Percentiles rank a stretch among this genome's conserved stretches.
Evolutionary conservation across 1,140 invertebrate species (phyloP).

Genomic region (Drusus annulatus): DNA sequence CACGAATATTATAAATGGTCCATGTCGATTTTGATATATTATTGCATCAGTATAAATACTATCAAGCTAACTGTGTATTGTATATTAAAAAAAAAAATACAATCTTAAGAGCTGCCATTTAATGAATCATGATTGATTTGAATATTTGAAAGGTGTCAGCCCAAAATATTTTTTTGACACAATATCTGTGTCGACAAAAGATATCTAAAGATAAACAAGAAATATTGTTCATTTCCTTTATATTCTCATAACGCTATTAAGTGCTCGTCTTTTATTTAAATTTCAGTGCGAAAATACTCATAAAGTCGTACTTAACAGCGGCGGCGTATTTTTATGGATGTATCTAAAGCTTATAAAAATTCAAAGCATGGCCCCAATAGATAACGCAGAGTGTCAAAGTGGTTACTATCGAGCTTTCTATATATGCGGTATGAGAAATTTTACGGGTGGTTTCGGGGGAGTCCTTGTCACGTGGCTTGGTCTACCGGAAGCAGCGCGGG

Average conservation of each 20-base stretch:
- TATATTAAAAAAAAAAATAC: too few relatives aligned
- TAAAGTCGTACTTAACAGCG: conserved; percentile 42
- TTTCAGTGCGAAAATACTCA: conserved; percentile 24
- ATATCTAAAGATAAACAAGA: background rate
- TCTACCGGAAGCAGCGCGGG: conserved; percentile 17
- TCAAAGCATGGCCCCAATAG: conserved; percentile 52
- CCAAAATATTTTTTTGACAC: too few relatives aligned
- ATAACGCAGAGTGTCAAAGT: conserved; percentile 54
- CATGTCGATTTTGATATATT: too few relatives aligned
- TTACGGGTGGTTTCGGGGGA: conserved; percentile 39
- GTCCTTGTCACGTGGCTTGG: conserved; percentile 30
- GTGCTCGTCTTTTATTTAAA: conserved; percentile 46
- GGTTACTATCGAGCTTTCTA: conserved; percentile 46
- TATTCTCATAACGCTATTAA: conserved; percentile 16
- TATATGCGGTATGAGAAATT: conserved; percentile 50
- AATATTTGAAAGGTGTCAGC: too few relatives aligned
- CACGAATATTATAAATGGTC: too few relatives aligned
- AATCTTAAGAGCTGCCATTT: too few relatives aligned
- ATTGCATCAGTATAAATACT: too few relatives aligned
- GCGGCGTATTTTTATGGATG: conserved; percentile 44
- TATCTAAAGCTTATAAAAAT: conserved; percentile 54
- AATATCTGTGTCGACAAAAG: too few relatives aligned
- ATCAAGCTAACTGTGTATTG: too few relatives aligned
- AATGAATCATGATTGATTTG: too few relatives aligned
- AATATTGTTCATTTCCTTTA: conserved; percentile 30